Evolutionary conservation across 2,113 vertebrate species (phyloP).

Genomic region (Scatophagus argus): DNA sequence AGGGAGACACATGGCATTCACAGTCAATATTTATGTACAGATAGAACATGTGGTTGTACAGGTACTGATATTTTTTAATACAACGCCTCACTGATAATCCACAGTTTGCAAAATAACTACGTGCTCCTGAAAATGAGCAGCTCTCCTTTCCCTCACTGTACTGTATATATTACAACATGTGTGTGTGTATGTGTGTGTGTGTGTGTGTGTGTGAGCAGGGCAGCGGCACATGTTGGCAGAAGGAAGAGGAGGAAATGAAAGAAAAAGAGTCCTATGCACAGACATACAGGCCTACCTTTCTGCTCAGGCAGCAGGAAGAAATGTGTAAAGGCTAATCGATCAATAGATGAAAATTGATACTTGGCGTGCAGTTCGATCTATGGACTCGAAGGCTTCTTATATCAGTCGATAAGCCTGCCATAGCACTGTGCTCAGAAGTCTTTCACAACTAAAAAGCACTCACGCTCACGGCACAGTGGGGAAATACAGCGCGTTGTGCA

Average conservation of each 20-base stretch:
- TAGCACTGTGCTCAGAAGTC: constrained; percentile 50
- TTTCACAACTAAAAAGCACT: constrained; percentile 63
- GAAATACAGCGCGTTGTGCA: constrained; percentile 76
- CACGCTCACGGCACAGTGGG: constrained; percentile 31
- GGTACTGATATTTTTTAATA: background rate
- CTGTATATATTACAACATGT: constrained; percentile 12
- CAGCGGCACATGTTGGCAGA: constrained; percentile 76
- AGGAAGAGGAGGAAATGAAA: constrained; percentile 79
- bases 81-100: constrained; percentile 11
- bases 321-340: constrained; percentile 49
- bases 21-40: constrained; percentile 64
- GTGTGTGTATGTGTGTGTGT: constrained; percentile 24
- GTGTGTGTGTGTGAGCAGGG: constrained; percentile 33
- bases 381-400: constrained; percentile 18
- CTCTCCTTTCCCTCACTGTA: constrained; percentile 38
- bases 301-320: constrained; percentile 48
- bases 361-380: constrained; percentile 51
- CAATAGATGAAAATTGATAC: constrained; percentile 50
- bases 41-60: constrained; percentile 25
- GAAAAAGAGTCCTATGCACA: constrained; percentile 72
- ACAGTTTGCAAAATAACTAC: constrained; percentile 46
- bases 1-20: constrained; percentile 72
- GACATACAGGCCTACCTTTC: constrained; percentile 69
- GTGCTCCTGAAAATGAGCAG: constrained; percentile 9
- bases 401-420: constrained; percentile 25